Evolutionary conservation across 2,113 vertebrate genomes (phyloP).

Genomic region (Triplophysa siluroides): DNA sequence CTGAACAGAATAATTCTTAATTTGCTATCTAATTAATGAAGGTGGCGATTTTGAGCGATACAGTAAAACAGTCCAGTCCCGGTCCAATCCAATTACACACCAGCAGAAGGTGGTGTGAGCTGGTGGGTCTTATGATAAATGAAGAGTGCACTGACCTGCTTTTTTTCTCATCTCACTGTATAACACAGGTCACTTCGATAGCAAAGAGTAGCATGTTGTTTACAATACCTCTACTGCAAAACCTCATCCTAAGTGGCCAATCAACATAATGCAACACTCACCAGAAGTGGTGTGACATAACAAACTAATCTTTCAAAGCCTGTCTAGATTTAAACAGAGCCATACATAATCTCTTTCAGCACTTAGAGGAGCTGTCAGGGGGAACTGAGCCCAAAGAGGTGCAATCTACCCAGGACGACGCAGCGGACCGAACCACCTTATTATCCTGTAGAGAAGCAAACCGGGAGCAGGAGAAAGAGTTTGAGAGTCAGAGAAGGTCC

Average conservation of each 20-base stretch:
- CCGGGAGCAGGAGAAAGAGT: not conserved
- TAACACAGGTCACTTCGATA: not conserved
- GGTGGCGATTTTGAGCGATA: not conserved
- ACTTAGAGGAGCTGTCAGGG: constrained; percentile 52
- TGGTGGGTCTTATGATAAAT: constrained; percentile 9
- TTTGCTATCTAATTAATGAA: not conserved
- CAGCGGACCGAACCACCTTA: constrained; percentile 1
- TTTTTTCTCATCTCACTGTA: not conserved
- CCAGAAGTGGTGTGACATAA: constrained; percentile 60
- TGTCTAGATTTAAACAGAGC: constrained; percentile 73
- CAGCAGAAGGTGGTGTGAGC: constrained; percentile 63
- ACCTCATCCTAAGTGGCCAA: not conserved
- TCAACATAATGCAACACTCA: constrained; percentile 26
- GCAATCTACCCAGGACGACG: not conserved
- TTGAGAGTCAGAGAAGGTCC: constrained; percentile 9
- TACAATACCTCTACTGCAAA: not conserved
- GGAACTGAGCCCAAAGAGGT: constrained; percentile 11
- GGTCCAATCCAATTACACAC: constrained; percentile 44
- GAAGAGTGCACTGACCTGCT: not conserved
- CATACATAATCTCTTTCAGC: constrained; percentile 67
- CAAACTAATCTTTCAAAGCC: constrained; percentile 76
- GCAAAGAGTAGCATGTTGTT: constrained; percentile 7
- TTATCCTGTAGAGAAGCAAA: not conserved
- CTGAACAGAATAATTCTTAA: no score
- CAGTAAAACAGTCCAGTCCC: not conserved